Base-by-base conservation (phyloP, 2,797 vertebrate species). In the Pterois miles region DNA sequence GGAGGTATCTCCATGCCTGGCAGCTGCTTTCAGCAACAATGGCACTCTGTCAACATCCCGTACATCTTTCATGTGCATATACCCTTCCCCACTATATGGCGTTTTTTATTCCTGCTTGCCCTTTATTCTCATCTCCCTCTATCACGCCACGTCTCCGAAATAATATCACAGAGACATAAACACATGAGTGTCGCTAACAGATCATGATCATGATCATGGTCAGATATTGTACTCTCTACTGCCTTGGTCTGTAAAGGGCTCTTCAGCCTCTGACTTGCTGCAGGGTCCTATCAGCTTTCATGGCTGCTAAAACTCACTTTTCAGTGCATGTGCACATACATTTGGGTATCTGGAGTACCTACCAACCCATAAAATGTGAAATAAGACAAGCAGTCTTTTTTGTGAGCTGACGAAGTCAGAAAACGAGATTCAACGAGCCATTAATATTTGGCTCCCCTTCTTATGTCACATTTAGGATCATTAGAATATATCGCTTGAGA, bases 21-120 rank as follows among this genome's bases (percentile, higher is more conserved):
- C 76, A 79, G 46, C 74, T 43, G 57, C 80, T 65, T 70, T 50
- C 57, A 78, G 48, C 40, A 56, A 80, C 86, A 76, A 71, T 54
- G 57, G 22, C 65, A 22, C 68, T 82, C 72, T 3, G 18, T 75
- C 74, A 74, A 27, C 20, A 1, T 57, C 65, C 59, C 27, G 34
- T 82, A 72, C 59, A 84, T 80, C 63, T 73, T 83, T 89, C 60
- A 87, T 78, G 68, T 63, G 65, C 54, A 23, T 33, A 43, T 65
- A 68, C 29, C 14, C 34, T 50, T 81, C 27, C 60, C 4, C 1
- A 7, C 23, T 3, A 9, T n/a, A 54, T 40, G 23, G 81, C 4
- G 20, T 12, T 54, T 60, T 34, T 66, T n/a, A n/a, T 66, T 59
- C 72, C 71, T 23, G 14, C 18, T 12, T 62, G 38, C 10, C 56